phyloP scores from a whole-genome alignment of 2,797 vertebrate species.

The Phalanger gymnotis region DNA sequence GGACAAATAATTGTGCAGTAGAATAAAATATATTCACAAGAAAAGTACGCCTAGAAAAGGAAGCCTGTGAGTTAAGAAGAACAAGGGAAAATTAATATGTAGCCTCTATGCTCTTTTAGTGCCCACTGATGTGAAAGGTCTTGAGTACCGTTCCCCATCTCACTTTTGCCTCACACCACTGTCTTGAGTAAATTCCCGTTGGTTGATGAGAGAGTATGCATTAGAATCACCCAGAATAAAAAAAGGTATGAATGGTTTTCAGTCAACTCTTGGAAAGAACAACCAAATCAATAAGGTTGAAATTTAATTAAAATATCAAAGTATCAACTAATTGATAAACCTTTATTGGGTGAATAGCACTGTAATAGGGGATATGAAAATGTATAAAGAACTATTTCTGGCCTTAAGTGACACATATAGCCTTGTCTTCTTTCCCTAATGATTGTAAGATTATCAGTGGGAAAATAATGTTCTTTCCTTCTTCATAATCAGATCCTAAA shows the following conservation, averaged over 20 bases:
- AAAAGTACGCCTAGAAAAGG: not conserved
- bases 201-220: no score
- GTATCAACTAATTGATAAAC: not conserved
- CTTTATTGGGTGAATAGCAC: not conserved
- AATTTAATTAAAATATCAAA: not conserved
- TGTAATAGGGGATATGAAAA: not conserved
- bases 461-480: not conserved
- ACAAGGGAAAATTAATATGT: not conserved
- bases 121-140: not conserved
- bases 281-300: not conserved
- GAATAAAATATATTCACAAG: not conserved
- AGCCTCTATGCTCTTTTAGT: not conserved
- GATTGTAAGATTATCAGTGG: not conserved
- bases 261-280: not conserved
- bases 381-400: not conserved
- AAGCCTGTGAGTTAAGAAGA: not conserved
- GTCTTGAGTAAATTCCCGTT: not conserved
- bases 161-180: not conserved
- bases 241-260: not conserved
- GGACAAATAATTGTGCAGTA: not conserved
- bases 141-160: not conserved
- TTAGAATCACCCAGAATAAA: not conserved
- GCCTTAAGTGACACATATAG: not conserved
- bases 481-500: no score
- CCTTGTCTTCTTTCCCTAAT: not conserved